Base-by-base conservation (phyloP, 2,113 vertebrate species). In the Dunckerocampus dactyliophorus region DNA sequence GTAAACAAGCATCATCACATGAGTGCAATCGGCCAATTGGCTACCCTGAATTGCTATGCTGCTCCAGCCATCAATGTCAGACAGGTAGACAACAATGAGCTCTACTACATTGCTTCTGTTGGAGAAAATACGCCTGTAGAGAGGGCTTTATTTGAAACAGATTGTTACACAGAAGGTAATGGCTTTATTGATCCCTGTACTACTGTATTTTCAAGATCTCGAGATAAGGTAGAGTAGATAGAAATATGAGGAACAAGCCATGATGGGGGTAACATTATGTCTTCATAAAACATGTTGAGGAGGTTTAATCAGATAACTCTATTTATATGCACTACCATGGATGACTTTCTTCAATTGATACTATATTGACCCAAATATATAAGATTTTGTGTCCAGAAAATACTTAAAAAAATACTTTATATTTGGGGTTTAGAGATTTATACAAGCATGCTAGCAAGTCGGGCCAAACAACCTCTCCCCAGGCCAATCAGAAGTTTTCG, bases 131-230 rank as follows among this genome's bases (percentile, higher is more conserved):
- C 19, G 54, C 8, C 31, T 74, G 81, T 83, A 72, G 88, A 84
- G 75, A 68, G 62, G 72, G 82, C 83, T 87, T 89, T 89, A 89
- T 85, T 69, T 81, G 65, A 76, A 76, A 73, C 67, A 88, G 87
- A 89, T 89, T 72, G 82, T 90, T 89, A 85, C 82, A 81, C 52
- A 57, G 69, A 50, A 71, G 74, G 82, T 79, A 84, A 81, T 74
- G 63, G 74, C 72, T 61, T 19, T 71, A 91, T 90, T 24, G 88
- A 91, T 91, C 79, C 69, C 51, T 48, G 61, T 57, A 78, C 76
- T 84, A 28, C 24, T 3, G 24, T 28, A 65, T 79, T 76, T 69
- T 59, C 81, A 58, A 63, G 46, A 65, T 69, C 60, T 70, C 57
- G 56, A 54, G 49, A 76, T 54, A 50, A 83, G 58, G 16, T 19